phyloP scores from a whole-genome alignment of 2,113 vertebrate species.

The Leptodactylus fuscus region DNA sequence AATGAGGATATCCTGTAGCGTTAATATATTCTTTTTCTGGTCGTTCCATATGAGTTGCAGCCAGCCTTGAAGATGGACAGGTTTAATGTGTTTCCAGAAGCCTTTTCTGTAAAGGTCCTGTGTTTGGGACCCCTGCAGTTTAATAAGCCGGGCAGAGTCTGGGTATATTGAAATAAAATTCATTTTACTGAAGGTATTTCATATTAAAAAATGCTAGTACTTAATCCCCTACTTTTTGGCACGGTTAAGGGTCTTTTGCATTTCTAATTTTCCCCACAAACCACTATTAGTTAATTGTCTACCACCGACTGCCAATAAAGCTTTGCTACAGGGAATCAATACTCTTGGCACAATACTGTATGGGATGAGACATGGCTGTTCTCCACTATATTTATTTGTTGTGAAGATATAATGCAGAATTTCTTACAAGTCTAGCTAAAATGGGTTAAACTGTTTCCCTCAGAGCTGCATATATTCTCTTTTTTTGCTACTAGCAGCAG shows the following conservation, averaged over 20 bases:
- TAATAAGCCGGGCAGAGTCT: background rate
- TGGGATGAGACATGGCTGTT: background rate
- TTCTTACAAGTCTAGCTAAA: background rate
- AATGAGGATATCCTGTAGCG: background rate
- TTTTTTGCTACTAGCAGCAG: background rate
- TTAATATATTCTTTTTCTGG: background rate
- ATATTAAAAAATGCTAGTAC: background rate
- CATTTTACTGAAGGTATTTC: background rate
- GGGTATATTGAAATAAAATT: background rate
- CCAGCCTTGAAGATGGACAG: background rate
- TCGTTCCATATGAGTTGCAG: background rate
- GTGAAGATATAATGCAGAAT: background rate
- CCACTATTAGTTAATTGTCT: conserved; percentile 1
- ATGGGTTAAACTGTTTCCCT: background rate
- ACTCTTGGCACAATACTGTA: background rate
- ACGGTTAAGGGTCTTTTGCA: background rate
- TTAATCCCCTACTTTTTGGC: background rate
- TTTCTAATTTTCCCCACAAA: background rate
- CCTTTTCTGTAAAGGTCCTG: background rate
- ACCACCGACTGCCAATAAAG: conserved; percentile 14
- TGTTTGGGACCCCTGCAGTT: background rate
- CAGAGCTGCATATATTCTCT: background rate
- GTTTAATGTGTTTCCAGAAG: background rate
- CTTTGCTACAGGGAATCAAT: conserved; percentile 12
- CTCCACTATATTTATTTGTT: background rate